Conservation (phyloP, 1,140 invertebrate genomes). For the Ceratosolen fusciceps region DNA sequence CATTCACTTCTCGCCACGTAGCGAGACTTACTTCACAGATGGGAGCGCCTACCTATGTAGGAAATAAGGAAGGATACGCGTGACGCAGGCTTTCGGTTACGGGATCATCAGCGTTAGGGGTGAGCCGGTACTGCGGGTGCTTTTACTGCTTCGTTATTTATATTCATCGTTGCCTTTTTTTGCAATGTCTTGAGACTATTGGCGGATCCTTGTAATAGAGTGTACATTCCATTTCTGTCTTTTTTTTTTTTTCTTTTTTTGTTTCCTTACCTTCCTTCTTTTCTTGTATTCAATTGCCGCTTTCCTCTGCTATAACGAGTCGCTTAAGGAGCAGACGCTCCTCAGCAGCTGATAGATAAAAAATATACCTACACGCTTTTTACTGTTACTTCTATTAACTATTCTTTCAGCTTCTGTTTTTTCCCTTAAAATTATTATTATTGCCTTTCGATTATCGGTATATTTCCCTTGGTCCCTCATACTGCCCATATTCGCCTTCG, state of each 20-base stretch:
- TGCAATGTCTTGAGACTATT: constrained; percentile 7
- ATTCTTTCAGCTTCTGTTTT: neutral
- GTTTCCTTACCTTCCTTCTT: neutral
- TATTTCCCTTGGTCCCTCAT: too few relatives aligned
- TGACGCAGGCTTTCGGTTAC: constrained; percentile 34
- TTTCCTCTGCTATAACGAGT: neutral
- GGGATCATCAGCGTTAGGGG: constrained; percentile 32
- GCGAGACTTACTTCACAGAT: neutral
- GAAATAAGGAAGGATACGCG: neutral
- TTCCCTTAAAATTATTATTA: too few relatives aligned
- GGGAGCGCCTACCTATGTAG: neutral
- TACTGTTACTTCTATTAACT: neutral
- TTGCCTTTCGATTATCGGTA: too few relatives aligned
- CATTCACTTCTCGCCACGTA: neutral
- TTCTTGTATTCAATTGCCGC: neutral
- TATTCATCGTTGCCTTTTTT: neutral
- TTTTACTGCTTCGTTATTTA: constrained; percentile 21
- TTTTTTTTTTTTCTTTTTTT: neutral
- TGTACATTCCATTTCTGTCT: constrained; percentile 23
- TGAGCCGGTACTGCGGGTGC: neutral
- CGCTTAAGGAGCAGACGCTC: neutral
- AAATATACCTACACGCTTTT: neutral
- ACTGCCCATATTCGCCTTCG: too few relatives aligned
- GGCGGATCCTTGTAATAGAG: neutral
- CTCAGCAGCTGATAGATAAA: neutral